These are phyloP conservation scores for Notarius quadriscutis DNA, from an alignment of 2,113 vertebrate species.

Conservation along the genomic window DNA sequence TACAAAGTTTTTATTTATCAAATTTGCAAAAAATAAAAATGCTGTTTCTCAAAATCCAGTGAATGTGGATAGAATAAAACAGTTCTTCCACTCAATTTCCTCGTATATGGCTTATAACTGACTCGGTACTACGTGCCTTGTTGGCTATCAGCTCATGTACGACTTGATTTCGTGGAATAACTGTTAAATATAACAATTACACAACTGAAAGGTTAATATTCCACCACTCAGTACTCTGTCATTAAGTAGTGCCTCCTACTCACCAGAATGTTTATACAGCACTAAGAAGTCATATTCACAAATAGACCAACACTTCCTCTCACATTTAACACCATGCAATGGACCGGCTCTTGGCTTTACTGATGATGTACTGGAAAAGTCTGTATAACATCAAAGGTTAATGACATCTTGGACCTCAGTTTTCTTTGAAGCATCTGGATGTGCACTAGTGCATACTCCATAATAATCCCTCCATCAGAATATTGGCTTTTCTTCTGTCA, in stretches of 20 bases:
- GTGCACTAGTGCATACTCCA: neutral
- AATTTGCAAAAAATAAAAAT: too few relatives aligned
- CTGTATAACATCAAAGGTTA: neutral
- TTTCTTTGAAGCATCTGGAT: slow-evolving; percentile 28
- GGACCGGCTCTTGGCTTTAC: neutral
- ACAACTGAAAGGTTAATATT: neutral
- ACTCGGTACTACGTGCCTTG: too few relatives aligned
- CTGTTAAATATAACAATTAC: neutral
- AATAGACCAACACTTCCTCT: neutral
- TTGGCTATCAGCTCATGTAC: too few relatives aligned
- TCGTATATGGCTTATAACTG: too few relatives aligned
- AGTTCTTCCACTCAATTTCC: too few relatives aligned
- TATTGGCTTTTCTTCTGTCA: slow-evolving; percentile 28
- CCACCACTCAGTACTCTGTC: neutral
- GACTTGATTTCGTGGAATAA: too few relatives aligned
- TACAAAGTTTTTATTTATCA: too few relatives aligned
- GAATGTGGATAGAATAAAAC: too few relatives aligned
- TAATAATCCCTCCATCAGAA: slow-evolving; percentile 30
- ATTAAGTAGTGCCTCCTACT: neutral
- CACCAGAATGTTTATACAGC: slow-evolving; percentile 7
- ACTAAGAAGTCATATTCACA: slow-evolving; percentile 13
- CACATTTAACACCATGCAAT: neutral
- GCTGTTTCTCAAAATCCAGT: too few relatives aligned
- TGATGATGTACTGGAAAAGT: neutral
- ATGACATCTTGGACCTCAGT: neutral